These are phyloP conservation scores for Falco berigora DNA, from an alignment of 2,797 vertebrate species.

Conservation along the genomic window DNA sequence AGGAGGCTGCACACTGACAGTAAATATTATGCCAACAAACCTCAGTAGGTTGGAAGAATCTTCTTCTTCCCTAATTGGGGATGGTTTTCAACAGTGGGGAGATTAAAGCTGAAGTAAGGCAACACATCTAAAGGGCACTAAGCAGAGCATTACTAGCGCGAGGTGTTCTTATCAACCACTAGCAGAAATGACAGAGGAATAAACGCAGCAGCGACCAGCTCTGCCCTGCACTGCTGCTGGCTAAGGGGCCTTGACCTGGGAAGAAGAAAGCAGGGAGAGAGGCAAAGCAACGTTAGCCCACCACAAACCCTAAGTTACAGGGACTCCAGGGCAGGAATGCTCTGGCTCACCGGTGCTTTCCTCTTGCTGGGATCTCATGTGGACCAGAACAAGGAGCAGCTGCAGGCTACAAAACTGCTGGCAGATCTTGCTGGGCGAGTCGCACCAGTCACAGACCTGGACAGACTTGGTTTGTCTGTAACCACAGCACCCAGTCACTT, in stretches of 20 bases:
- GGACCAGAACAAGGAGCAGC: rapidly evolving
- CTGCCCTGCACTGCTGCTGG: not conserved
- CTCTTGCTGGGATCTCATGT: not conserved
- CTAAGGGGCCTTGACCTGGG: not conserved
- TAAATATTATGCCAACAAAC: slow-evolving; percentile 56
- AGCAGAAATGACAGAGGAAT: not conserved
- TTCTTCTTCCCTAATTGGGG: not conserved
- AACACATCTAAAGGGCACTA: not conserved
- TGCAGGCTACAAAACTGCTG: not conserved
- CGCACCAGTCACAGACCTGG: rapidly evolving
- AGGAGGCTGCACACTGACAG: slow-evolving; percentile 30
- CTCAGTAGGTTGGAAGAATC: not conserved
- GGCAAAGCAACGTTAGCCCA: not conserved
- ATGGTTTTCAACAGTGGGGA: not conserved
- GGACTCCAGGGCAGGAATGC: not conserved
- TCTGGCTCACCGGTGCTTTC: not conserved
- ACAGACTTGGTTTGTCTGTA: not conserved
- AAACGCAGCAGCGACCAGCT: rapidly evolving
- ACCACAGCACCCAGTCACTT: not conserved
- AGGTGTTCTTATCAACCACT: not conserved
- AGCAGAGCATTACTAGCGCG: not conserved
- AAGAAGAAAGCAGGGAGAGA: not conserved
- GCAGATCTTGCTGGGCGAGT: not conserved
- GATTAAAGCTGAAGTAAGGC: not conserved
- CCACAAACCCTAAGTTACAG: not conserved